Evolutionary conservation across 30 jellyfish, hydroid and myxozoan species (phyloP).

Genomic region (Sanderia malayensis): DNA sequence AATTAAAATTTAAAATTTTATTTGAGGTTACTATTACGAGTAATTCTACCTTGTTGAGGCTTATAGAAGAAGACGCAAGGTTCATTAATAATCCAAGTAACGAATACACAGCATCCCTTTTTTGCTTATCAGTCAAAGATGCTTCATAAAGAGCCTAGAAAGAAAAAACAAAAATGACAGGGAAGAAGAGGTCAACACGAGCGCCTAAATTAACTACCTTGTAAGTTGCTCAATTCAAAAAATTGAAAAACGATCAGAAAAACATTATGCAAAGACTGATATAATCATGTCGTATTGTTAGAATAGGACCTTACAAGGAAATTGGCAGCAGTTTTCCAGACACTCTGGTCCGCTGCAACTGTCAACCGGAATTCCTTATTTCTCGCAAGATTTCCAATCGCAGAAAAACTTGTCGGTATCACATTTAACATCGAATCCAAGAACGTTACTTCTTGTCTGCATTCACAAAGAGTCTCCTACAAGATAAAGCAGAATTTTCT

Average conservation of each 20-base stretch:
- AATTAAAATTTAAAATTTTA: too few relatives aligned
- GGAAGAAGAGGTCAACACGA: neutral
- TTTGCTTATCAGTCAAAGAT: neutral
- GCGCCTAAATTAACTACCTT: too few relatives aligned
- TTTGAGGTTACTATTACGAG: too few relatives aligned
- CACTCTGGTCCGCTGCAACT: neutral
- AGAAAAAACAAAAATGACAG: neutral
- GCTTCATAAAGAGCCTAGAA: constrained; percentile 20
- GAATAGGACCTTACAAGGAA: constrained; percentile 27
- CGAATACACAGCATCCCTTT: neutral
- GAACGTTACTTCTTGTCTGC: constrained; percentile 1
- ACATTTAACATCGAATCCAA: constrained; percentile 11
- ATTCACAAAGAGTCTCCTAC: constrained; percentile 20
- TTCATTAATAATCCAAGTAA: constrained; percentile 43
- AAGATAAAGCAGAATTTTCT: neutral
- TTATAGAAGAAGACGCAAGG: constrained; percentile 6
- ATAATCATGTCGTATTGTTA: too few relatives aligned
- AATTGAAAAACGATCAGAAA: too few relatives aligned
- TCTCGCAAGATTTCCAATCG: constrained; percentile 32
- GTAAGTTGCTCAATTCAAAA: too few relatives aligned
- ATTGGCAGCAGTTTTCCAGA: constrained; percentile 33
- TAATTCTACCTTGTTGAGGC: too few relatives aligned
- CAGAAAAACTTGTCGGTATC: constrained; percentile 29
- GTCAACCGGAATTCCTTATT: neutral
- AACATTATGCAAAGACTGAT: too few relatives aligned